A percentile compares a stretch with the other conserved stretches of the same genome.
phyloP scores from a whole-genome alignment of 2,113 vertebrate species.

The Pseudopodoces humilis region DNA sequence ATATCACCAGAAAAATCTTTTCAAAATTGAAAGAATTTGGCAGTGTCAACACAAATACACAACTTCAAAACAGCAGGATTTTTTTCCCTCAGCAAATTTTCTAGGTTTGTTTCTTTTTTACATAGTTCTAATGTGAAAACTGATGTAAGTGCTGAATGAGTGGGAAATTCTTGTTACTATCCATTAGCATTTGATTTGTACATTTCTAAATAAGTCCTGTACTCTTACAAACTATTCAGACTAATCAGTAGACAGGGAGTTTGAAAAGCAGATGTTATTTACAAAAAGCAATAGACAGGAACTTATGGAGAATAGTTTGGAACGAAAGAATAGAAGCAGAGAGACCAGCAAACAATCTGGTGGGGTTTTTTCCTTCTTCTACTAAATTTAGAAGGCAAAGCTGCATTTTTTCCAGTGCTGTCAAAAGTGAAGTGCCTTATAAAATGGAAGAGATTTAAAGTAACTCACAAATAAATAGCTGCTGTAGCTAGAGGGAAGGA shows the following conservation, averaged over 20 bases:
- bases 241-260: slow-evolving; percentile 55
- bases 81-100: background rate
- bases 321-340: slow-evolving; percentile 48
- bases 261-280: slow-evolving; percentile 69
- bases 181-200: slow-evolving; percentile 52
- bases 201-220: slow-evolving; percentile 2
- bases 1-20: background rate
- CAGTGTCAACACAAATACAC: background rate
- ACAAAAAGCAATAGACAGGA: slow-evolving; percentile 39
- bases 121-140: background rate
- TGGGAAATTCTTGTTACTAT: slow-evolving; percentile 25
- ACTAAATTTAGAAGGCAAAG: slow-evolving; percentile 57
- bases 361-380: background rate
- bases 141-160: slow-evolving; percentile 16
- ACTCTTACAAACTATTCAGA: background rate
- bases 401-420: slow-evolving; percentile 36
- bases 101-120: background rate
- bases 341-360: slow-evolving; percentile 43
- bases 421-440: slow-evolving; percentile 55
- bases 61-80: background rate
- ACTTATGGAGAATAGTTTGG: slow-evolving; percentile 50
- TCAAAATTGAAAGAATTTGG: background rate
- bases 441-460: slow-evolving; percentile 59
- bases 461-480: slow-evolving; percentile 58
- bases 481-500: slow-evolving; percentile 35